phyloP scores from a whole-genome alignment of 2,113 vertebrate genomes.

The Edolisoma coerulescens region DNA sequence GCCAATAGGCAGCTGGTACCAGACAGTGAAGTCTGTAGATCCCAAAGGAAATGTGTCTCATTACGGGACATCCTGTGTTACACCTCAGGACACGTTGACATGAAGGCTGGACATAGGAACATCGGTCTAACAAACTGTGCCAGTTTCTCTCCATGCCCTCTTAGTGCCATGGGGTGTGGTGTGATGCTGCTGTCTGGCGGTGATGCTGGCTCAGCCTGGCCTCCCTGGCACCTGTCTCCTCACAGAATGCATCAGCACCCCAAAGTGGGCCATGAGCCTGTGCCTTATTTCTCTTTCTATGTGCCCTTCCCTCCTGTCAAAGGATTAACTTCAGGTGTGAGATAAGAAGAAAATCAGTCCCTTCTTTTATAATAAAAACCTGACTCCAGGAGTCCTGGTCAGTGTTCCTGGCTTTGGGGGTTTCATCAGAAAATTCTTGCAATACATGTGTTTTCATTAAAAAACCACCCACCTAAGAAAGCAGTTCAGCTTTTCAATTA shows the following conservation, averaged over 20 bases:
- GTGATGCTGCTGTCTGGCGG: background rate
- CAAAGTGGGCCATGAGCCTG: background rate
- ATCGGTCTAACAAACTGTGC: background rate
- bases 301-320: background rate
- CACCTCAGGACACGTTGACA: background rate
- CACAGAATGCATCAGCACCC: background rate
- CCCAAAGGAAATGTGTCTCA: background rate
- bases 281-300: background rate
- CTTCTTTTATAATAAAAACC: background rate
- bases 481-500: background rate
- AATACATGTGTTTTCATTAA: background rate
- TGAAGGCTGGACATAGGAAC: background rate
- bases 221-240: background rate
- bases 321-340: background rate
- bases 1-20: background rate
- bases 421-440: background rate
- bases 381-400: background rate
- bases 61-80: background rate
- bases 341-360: background rate
- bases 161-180: background rate
- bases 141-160: fast-evolving
- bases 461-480: background rate
- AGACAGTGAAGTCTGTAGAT: background rate
- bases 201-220: background rate
- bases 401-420: background rate